These are phyloP conservation scores for Neogobius melanostomus DNA, from an alignment of 2,113 vertebrate genomes.

Conservation along the genomic window DNA sequence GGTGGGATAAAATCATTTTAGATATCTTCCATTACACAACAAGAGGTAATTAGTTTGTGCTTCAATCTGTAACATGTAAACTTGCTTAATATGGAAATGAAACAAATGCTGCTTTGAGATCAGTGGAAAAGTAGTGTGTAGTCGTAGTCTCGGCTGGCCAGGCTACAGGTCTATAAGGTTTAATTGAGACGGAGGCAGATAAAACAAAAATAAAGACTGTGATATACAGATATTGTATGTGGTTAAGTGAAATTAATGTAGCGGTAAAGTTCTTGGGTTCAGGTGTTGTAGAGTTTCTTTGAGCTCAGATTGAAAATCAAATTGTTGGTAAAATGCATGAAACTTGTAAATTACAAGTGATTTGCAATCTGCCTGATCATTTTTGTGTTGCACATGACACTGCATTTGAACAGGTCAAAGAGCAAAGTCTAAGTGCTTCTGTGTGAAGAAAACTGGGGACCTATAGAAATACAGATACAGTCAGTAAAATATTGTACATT, in stretches of 20 bases:
- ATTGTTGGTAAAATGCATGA: neutral
- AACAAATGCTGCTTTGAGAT: neutral
- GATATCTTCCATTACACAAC: neutral
- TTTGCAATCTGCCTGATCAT: neutral
- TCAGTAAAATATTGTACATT: neutral
- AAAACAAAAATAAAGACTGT: no score
- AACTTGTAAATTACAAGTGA: no score
- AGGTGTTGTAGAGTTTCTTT: no score
- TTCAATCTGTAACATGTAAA: neutral
- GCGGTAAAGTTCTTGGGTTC: no score
- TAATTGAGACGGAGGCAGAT: neutral
- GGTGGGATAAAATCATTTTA: neutral
- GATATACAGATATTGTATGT: no score
- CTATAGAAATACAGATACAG: no score
- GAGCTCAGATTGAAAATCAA: no score
- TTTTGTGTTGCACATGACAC: neutral
- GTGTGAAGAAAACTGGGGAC: no score
- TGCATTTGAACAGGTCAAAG: neutral
- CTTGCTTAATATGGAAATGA: neutral
- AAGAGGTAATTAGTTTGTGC: neutral
- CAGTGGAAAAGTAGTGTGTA: neutral
- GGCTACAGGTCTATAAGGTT: neutral
- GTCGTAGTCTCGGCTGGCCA: neutral
- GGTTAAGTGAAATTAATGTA: no score
- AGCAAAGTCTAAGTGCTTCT: neutral